Percentiles rank a stretch among this genome's conserved stretches.
phyloP scores from a whole-genome alignment of 2,797 vertebrate genomes.

The Muscicapa striata region DNA sequence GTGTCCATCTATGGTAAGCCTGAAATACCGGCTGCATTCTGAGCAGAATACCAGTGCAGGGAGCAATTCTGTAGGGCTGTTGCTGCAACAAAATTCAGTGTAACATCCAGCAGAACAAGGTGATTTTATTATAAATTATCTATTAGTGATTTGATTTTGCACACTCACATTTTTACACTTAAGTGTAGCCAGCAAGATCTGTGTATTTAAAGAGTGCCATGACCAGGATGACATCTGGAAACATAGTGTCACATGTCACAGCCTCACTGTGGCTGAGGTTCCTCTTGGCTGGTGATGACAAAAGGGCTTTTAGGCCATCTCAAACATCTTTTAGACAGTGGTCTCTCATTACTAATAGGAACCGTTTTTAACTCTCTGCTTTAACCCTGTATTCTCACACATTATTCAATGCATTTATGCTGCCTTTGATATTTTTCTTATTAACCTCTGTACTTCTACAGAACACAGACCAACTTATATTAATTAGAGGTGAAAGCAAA shows the following conservation, averaged over 20 bases:
- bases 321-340: not conserved
- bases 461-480: not conserved
- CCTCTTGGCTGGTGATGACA: not conserved
- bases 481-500: not conserved
- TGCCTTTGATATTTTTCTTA: not conserved
- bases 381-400: not conserved
- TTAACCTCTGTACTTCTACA: not conserved
- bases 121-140: not conserved
- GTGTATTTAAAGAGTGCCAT: not conserved
- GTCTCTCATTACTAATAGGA: accelerated
- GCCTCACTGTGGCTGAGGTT: not conserved
- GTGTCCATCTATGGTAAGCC: slow-evolving; percentile 88
- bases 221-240: not conserved
- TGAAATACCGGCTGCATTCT: not conserved
- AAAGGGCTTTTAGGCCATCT: not conserved
- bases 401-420: not conserved
- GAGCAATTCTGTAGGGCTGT: not conserved
- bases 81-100: not conserved
- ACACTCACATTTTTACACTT: not conserved
- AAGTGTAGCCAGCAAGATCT: not conserved
- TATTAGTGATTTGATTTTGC: not conserved
- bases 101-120: not conserved
- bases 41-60: not conserved
- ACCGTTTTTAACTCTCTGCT: not conserved
- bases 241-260: accelerated